phyloP scores from a whole-genome alignment of 2,113 vertebrate genomes.

The Xerus inauris region DNA sequence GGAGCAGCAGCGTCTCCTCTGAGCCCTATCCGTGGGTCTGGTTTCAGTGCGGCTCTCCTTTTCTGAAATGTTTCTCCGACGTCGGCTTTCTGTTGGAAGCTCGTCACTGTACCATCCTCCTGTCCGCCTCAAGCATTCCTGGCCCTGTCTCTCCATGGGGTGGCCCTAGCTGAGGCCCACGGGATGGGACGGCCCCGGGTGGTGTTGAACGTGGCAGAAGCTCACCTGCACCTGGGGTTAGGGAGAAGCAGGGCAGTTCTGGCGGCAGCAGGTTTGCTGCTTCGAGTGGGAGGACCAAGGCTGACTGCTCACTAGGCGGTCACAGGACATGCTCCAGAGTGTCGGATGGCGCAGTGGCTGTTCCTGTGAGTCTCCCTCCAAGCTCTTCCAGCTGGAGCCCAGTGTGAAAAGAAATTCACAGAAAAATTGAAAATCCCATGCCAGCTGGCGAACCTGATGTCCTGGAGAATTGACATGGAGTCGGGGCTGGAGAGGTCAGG shows the following conservation, averaged over 20 bases:
- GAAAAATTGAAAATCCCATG: neutral
- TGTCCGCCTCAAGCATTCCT: accelerated
- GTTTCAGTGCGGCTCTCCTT: neutral
- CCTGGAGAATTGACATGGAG: neutral
- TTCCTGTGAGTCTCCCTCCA: neutral
- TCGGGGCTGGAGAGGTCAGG: no score
- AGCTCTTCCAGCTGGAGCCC: neutral
- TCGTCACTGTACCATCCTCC: neutral
- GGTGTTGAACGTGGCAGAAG: neutral
- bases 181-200: neutral
- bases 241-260: neutral
- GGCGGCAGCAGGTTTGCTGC: neutral
- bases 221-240: neutral
- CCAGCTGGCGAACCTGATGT: neutral
- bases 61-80: neutral
- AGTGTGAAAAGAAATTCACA: neutral
- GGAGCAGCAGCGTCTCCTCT: neutral
- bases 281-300: neutral
- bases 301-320: neutral
- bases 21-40: neutral
- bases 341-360: neutral
- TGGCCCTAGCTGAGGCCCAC: neutral
- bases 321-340: neutral
- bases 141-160: no score
- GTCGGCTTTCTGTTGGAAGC: neutral